Percentiles rank a stretch among this genome's conserved stretches.
Conservation (phyloP, 2,797 vertebrate genomes). For the Tiaroga cobitis region DNA sequence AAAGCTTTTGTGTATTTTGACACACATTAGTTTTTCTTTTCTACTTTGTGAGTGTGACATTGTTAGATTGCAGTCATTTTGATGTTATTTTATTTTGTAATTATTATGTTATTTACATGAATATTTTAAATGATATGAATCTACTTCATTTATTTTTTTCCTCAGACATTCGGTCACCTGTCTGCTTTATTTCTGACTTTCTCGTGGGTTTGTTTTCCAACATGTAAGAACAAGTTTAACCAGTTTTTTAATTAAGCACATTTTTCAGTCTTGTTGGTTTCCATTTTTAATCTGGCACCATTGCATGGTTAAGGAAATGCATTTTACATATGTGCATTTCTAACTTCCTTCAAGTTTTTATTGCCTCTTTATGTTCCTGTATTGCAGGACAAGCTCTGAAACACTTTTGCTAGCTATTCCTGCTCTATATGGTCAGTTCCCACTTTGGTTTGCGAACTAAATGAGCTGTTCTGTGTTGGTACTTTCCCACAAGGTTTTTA, state of each 20-base stretch:
- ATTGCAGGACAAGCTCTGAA: not conserved
- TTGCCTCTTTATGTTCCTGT: constrained; percentile 4
- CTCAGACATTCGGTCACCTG: not conserved
- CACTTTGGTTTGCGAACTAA: not conserved
- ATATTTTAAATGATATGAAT: not conserved
- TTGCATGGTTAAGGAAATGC: not conserved
- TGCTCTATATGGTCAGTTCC: not conserved
- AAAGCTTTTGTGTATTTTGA: not conserved
- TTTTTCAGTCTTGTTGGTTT: not conserved
- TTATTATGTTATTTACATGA: not conserved
- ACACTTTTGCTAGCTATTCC: not conserved
- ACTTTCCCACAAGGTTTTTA: not conserved
- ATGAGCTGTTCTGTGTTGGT: not conserved
- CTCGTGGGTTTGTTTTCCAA: not conserved
- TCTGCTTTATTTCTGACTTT: not conserved
- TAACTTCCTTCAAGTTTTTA: constrained; percentile 3
- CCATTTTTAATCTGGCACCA: not conserved
- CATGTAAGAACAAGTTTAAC: not conserved
- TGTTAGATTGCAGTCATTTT: not conserved
- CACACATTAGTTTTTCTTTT: not conserved
- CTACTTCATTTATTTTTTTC: not conserved
- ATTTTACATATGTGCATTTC: not conserved
- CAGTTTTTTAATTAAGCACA: not conserved
- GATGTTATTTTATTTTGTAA: not conserved
- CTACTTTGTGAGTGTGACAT: not conserved